Conservation (phyloP, 2,113 vertebrate genomes). For the Furnarius figulus region DNA sequence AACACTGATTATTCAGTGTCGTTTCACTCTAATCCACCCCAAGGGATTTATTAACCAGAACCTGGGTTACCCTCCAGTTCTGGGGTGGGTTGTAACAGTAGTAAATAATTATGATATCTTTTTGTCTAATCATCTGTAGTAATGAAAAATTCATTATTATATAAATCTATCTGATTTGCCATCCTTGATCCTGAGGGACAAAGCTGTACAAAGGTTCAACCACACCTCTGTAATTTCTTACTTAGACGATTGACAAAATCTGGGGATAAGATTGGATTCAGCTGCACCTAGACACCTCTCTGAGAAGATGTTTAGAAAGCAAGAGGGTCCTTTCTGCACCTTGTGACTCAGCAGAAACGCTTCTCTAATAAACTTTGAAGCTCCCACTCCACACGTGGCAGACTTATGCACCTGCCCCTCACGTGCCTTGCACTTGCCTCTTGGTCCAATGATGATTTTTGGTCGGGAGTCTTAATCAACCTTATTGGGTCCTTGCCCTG, state of each 20-base stretch:
- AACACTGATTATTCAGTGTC: too few species aligned
- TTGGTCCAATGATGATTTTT: rapidly evolving
- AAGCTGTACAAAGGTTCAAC: background rate
- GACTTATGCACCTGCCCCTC: background rate
- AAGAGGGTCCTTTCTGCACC: background rate
- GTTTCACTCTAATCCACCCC: too few species aligned
- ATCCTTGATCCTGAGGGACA: background rate
- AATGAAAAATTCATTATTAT: background rate
- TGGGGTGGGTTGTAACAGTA: background rate
- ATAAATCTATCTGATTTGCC: too few species aligned
- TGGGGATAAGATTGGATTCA: background rate
- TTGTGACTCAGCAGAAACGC: background rate
- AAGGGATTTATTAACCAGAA: too few species aligned
- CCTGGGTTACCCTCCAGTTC: too few species aligned
- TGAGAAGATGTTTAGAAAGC: background rate
- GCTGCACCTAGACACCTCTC: background rate
- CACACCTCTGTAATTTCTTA: background rate
- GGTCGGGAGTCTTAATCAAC: background rate
- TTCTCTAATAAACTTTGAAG: background rate
- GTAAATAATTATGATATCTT: background rate
- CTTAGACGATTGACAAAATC: background rate
- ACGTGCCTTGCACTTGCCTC: background rate
- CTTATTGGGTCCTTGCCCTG: background rate
- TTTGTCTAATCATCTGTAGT: background rate
- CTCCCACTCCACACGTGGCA: background rate